phyloP scores from a whole-genome alignment of 2,113 vertebrate genomes.

The Syrmaticus mikado region DNA sequence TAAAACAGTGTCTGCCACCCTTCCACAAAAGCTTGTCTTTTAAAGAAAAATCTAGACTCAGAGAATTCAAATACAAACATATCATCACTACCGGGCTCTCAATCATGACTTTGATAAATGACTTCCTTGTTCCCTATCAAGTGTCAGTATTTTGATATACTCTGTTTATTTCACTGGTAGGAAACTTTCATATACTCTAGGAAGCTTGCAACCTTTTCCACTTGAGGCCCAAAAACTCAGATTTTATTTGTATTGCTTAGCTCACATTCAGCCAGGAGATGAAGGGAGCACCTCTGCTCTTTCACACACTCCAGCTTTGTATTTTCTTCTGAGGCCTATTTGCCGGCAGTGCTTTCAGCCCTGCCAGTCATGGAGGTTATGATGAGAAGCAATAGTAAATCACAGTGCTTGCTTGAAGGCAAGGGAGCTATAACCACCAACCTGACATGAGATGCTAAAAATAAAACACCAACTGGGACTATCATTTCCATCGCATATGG shows the following conservation, averaged over 20 bases:
- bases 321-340: neutral
- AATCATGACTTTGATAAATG: neutral
- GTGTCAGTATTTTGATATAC: neutral
- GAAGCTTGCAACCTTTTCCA: neutral
- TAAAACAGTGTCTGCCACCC: neutral
- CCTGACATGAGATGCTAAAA: neutral
- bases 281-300: neutral
- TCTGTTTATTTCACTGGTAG: neutral
- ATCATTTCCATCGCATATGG: neutral
- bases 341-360: neutral
- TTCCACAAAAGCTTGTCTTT: neutral
- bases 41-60: neutral
- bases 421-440: neutral
- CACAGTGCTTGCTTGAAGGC: neutral
- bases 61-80: neutral
- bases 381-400: slow-evolving; percentile 4
- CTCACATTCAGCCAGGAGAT: neutral
- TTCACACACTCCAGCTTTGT: neutral
- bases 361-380: neutral
- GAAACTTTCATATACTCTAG: neutral
- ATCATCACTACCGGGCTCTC: neutral
- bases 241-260: neutral
- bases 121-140: neutral
- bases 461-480: neutral
- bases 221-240: neutral